Evolutionary conservation across 2,797 vertebrate species (phyloP), one percentile per base, ranked within the genome.

Genomic region (Setipinna tenuifilis): DNA sequence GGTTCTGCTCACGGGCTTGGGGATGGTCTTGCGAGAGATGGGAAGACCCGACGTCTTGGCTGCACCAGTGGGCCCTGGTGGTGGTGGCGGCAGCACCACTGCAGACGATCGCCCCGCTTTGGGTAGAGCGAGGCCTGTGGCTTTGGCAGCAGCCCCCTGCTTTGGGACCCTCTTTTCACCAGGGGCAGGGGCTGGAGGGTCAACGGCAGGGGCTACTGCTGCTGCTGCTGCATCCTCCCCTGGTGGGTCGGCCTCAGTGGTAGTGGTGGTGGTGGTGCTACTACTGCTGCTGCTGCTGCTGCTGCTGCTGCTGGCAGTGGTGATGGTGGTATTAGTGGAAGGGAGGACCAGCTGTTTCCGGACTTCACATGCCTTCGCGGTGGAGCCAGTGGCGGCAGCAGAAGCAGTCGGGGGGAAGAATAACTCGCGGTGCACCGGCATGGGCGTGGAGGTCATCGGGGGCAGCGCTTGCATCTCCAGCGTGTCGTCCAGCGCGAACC

Each of bases 371-470:
- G 17, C 17, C 35, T 21, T 19, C 35, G n/a, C n/a, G n/a, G n/a
- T n/a, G n/a, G n/a, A n/a, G n/a, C n/a, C n/a, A n/a, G n/a, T n/a
- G n/a, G n/a, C n/a, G n/a, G n/a, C n/a, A n/a, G n/a, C n/a, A n/a
- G n/a, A n/a, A n/a, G n/a, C n/a, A n/a, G n/a, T n/a, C n/a, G 21
- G 71, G 17, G 31, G 2, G 31, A 78, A 78, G 35, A 17, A 19
- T 28, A 78, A 78, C 31, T 78, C 19, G 6, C 71, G 31, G 17
- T 78, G 31, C 71, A 17, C 35, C 5, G 35, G 31, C 71, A 78
- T 78, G 71, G 71, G 71, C 6, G 71, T 78, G 71, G 71, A 78
- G 35, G 71, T 78, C 31, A 78, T 16, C 1, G 41, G 71, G 31
- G 31, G 1, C 2, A 6, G 5, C 17, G 71, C 5, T 17, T 78